Conservation (phyloP, 2,113 vertebrate species). For the Nothocercus julius region DNA sequence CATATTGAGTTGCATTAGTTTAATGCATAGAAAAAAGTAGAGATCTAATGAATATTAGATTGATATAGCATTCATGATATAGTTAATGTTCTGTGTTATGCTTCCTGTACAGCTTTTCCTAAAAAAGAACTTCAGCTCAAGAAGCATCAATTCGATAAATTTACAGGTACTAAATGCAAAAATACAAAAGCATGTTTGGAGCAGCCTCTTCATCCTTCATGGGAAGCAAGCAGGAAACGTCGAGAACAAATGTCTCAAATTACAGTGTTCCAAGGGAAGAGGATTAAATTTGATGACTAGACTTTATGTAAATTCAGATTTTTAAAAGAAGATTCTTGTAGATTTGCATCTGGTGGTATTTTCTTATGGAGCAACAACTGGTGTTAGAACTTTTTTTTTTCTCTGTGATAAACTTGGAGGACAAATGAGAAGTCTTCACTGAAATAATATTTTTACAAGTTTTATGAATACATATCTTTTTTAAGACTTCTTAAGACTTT, state of each 20-base stretch:
- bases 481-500: too few species aligned
- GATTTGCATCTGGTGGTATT: not conserved
- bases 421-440: not conserved
- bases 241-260: slow-evolving; percentile 91
- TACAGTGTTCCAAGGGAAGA: slow-evolving; percentile 93
- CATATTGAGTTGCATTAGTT: not conserved
- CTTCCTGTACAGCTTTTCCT: slow-evolving; percentile 65
- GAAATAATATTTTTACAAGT: not conserved
- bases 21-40: not conserved
- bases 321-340: not conserved
- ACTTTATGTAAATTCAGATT: not conserved
- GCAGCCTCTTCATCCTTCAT: slow-evolving; percentile 92
- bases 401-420: not conserved
- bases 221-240: slow-evolving; percentile 93
- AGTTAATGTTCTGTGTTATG: not conserved
- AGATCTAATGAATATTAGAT: not conserved
- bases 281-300: slow-evolving; percentile 90
- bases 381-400: not conserved
- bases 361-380: not conserved
- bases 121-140: slow-evolving; percentile 54
- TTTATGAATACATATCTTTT: not conserved
- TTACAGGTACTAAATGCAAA: not conserved
- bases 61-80: not conserved
- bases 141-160: slow-evolving; percentile 54
- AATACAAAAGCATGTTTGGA: slow-evolving; percentile 59